phyloP scores from a whole-genome alignment of 2,797 vertebrate genomes.

The Oryzias sinensis region DNA sequence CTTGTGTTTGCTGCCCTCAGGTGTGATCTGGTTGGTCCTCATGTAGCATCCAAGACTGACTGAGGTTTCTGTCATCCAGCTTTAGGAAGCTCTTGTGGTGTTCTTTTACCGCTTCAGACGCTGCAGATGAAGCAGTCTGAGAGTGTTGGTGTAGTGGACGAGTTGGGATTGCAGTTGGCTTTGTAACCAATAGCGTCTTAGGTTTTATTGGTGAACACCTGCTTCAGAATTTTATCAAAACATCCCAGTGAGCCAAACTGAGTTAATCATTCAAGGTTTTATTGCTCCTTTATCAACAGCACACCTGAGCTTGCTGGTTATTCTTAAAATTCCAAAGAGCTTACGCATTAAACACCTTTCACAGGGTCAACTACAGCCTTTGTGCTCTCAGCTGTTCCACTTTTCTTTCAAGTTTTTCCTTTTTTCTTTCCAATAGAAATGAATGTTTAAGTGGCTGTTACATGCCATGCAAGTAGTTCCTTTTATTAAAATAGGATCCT shows the following conservation, averaged over 20 bases:
- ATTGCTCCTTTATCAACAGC: constrained; percentile 32
- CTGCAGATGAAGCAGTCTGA: not conserved
- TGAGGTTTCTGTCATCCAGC: too few relatives aligned
- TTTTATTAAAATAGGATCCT: too few relatives aligned
- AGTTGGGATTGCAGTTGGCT: not conserved
- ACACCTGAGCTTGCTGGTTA: constrained; percentile 15
- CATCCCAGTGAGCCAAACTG: too few relatives aligned
- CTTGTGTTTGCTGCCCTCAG: too few relatives aligned
- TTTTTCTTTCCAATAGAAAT: not conserved
- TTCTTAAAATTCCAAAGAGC: constrained; percentile 11
- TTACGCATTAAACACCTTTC: constrained; percentile 1
- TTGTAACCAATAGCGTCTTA: not conserved
- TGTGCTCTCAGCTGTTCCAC: not conserved
- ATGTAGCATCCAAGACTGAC: too few relatives aligned
- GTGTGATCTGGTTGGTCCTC: too few relatives aligned
- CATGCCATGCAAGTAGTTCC: not conserved
- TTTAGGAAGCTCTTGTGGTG: not conserved
- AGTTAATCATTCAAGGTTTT: constrained; percentile 54
- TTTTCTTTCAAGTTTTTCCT: not conserved
- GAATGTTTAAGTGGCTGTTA: not conserved
- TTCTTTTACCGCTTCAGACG: not conserved
- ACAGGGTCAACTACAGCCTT: constrained; percentile 12
- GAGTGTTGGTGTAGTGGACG: not conserved
- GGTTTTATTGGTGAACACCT: constrained; percentile 2
- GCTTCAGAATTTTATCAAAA: constrained; percentile 13